Evolutionary conservation across 2,888 invertebrate species (phyloP).

Genomic region (Heliconius erato): DNA sequence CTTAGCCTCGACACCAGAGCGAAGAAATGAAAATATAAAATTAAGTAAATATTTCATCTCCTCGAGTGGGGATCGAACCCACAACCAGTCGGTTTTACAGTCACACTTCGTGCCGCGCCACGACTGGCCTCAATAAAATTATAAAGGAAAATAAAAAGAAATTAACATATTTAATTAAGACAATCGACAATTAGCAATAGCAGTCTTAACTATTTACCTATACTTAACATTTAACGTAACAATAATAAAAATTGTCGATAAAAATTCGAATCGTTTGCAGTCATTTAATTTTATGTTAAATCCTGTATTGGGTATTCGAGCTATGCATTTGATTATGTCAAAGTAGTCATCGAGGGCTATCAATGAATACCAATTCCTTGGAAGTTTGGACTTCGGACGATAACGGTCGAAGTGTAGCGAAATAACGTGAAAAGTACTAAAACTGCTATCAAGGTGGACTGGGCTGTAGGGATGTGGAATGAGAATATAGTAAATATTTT

Average conservation of each 20-base stretch:
- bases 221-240: conserved; percentile 13
- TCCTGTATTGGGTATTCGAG: conserved; percentile 36
- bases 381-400: conserved; percentile 53
- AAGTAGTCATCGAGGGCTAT: conserved; percentile 52
- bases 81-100: too few relatives aligned
- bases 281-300: conserved; percentile 36
- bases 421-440: conserved; percentile 61
- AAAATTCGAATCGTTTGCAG: conserved; percentile 30
- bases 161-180: conserved; percentile 7
- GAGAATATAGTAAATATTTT: too few relatives aligned
- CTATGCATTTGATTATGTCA: conserved; percentile 53
- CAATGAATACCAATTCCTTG: conserved; percentile 56
- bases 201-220: neutral
- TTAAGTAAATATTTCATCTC: too few relatives aligned
- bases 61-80: too few relatives aligned
- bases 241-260: conserved; percentile 13
- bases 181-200: neutral
- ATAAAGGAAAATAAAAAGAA: neutral
- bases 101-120: too few relatives aligned
- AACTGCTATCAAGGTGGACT: conserved; percentile 78
- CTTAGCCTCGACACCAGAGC: too few relatives aligned
- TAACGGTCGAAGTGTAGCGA: conserved; percentile 60
- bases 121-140: too few relatives aligned
- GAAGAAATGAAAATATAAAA: too few relatives aligned
- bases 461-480: conserved; percentile 54